A percentile compares a stretch with the other conserved stretches of the same genome.
Conservation (phyloP, 2,888 invertebrate genomes). For the Eremobia ochroleuca region DNA sequence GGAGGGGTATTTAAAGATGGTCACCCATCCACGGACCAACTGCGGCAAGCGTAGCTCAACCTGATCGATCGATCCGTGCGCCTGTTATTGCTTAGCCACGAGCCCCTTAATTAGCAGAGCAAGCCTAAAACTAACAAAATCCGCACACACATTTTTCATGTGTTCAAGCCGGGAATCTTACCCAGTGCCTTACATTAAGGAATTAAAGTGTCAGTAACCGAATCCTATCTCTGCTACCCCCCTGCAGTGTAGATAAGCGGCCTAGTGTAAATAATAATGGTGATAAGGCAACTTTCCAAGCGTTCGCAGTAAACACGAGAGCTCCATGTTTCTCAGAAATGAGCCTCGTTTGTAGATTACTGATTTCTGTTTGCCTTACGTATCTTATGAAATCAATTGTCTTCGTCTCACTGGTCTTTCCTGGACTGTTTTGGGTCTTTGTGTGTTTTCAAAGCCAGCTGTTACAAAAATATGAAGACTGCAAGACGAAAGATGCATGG, state of each 20-base stretch:
- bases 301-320: constrained; percentile 40
- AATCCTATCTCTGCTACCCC: not conserved
- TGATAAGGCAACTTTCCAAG: constrained; percentile 45
- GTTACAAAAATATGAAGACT: not conserved
- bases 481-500: not conserved
- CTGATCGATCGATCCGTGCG: not conserved
- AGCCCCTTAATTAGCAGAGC: too few species aligned
- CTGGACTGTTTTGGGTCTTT: not conserved
- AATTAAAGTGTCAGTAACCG: constrained; percentile 27
- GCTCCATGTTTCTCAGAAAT: constrained; percentile 47
- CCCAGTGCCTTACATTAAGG: not conserved
- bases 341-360: constrained; percentile 53
- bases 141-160: not conserved
- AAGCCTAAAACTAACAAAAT: not conserved
- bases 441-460: not conserved
- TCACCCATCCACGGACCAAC: not conserved
- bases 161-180: not conserved
- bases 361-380: constrained; percentile 36
- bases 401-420: constrained; percentile 14
- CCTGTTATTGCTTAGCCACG: too few species aligned
- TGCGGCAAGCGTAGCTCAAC: not conserved
- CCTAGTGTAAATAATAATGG: constrained; percentile 53
- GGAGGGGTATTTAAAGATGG: not conserved
- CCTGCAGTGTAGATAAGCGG: constrained; percentile 33
- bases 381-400: constrained; percentile 24